Evolutionary conservation across 2,797 vertebrate genomes (phyloP), one percentile per base, ranked within the genome.

Genomic region (Sebastes wilsoni): DNA sequence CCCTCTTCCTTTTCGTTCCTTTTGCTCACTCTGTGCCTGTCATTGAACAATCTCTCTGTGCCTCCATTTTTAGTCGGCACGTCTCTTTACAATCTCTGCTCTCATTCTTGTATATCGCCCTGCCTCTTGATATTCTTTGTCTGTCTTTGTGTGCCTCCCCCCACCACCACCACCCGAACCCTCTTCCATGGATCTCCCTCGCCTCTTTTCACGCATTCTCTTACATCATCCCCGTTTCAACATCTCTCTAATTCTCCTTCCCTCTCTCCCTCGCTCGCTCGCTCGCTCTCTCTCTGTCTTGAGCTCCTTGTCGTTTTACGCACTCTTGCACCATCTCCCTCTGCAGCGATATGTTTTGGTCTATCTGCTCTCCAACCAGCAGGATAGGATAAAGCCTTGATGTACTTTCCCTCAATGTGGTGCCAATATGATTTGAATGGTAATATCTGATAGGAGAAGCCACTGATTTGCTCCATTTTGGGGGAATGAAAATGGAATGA

Each of bases 281-380:
- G 75, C 72, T 78, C 46, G 73, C 64, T 22, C 59, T 68, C 82
- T 78, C 75, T 79, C 80, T 86, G 87, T 93, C 87, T 90, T 81
- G 78, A 88, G 86, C 84, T 88, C 81, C 85, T 90, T 93, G 90
- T 94, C 90, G 80, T 93, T 94, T 93, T 93, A 92, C 91, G 88
- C 90, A 76, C 92, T 94, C 89, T 94, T 94, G 92, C 93, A 93
- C 93, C 93, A 94, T 94, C 93, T 94, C 92, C 90, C 90, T 91
- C 91, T 90, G 89, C 89, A 92, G 90, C 75, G 79, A 90, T 91
- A 85, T 89, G 88, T 92, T 93, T 93, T 89, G 89, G 86, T 94
- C 91, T 88, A 93, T 94, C 93, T 90, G 86, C 83, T 93, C 88
- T 92, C 85, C 87, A 90, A 90, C 89, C 89, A 88, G 89, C 87